These are phyloP conservation scores for Epinephelus cyanopodus DNA, from an alignment of 2,113 vertebrate species.

Conservation along the genomic window DNA sequence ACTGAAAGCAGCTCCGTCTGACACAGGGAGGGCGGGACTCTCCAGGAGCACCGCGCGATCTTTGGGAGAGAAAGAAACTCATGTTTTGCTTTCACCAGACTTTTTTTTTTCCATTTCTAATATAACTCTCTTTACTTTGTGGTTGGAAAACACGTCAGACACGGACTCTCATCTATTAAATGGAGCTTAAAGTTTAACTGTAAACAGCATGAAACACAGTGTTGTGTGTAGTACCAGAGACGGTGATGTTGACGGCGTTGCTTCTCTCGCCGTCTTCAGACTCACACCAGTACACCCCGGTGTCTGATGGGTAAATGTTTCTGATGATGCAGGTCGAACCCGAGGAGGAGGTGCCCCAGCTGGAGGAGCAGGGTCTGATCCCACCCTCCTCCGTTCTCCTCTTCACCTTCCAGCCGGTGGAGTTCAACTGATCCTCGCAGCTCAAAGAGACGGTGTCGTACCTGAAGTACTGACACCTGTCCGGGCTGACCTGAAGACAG, in stretches of 20 bases:
- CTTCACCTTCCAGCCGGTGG: slow-evolving; percentile 60
- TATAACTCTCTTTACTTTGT: neutral
- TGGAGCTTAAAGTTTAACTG: no score
- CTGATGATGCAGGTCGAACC: slow-evolving; percentile 38
- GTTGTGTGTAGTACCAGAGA: slow-evolving; percentile 46
- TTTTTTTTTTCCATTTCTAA: no score
- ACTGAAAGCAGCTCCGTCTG: slow-evolving; percentile 17
- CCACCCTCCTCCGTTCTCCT: slow-evolving; percentile 19
- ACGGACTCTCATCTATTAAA: no score
- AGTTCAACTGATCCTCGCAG: slow-evolving; percentile 35
- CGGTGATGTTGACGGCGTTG: slow-evolving; percentile 50
- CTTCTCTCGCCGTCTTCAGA: neutral
- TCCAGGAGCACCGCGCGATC: slow-evolving; percentile 48
- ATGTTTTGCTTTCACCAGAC: neutral
- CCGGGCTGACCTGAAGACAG: slow-evolving; percentile 51
- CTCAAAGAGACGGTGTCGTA: slow-evolving; percentile 52
- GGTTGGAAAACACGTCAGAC: neutral
- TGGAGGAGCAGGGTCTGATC: slow-evolving; percentile 32
- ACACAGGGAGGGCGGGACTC: slow-evolving; percentile 44
- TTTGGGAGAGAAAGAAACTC: neutral
- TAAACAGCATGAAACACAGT: neutral
- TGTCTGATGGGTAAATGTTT: slow-evolving; percentile 60
- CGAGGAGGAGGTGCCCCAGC: slow-evolving; percentile 34
- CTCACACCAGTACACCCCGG: slow-evolving; percentile 70
- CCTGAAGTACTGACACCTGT: slow-evolving; percentile 58